Evolutionary conservation across 1,140 invertebrate species (phyloP).

Genomic region (Harlomillsia oculata): DNA sequence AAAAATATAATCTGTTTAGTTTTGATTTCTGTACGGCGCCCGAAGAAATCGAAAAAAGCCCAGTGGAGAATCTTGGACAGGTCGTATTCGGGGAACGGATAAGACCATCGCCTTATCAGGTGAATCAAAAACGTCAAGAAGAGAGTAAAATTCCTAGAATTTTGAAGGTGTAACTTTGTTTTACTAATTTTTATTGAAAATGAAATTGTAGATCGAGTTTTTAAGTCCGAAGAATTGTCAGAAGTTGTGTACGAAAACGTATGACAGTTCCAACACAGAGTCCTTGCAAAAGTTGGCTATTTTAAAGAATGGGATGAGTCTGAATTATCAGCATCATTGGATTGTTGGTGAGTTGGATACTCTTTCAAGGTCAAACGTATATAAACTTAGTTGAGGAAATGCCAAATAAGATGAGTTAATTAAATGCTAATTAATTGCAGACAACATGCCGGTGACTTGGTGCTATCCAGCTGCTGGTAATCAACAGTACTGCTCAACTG

Average conservation of each 20-base stretch:
- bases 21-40: constrained; percentile 81
- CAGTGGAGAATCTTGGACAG: constrained; percentile 95
- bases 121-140: constrained; percentile 34
- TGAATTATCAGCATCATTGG: constrained; percentile 99
- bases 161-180: not conserved
- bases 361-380: not conserved
- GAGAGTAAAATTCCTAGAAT: not conserved
- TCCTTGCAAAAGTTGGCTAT: constrained; percentile 62
- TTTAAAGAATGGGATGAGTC: constrained; percentile 79
- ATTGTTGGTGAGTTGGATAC: constrained; percentile 55
- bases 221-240: constrained; percentile 58
- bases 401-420: not conserved
- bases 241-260: constrained; percentile 61
- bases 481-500: constrained; percentile 77
- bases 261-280: constrained; percentile 51
- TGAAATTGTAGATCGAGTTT: constrained; percentile 47
- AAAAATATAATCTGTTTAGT: constrained; percentile 39
- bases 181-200: constrained; percentile 1
- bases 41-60: constrained; percentile 56
- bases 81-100: constrained; percentile 98
- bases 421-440: constrained; percentile 38
- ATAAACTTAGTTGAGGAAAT: constrained; percentile 6
- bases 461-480: constrained; percentile 65
- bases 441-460: constrained; percentile 97
- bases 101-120: constrained; percentile 77